phyloP scores from a whole-genome alignment of 2,888 invertebrate genomes.

The Ferdinandea cuprea region DNA sequence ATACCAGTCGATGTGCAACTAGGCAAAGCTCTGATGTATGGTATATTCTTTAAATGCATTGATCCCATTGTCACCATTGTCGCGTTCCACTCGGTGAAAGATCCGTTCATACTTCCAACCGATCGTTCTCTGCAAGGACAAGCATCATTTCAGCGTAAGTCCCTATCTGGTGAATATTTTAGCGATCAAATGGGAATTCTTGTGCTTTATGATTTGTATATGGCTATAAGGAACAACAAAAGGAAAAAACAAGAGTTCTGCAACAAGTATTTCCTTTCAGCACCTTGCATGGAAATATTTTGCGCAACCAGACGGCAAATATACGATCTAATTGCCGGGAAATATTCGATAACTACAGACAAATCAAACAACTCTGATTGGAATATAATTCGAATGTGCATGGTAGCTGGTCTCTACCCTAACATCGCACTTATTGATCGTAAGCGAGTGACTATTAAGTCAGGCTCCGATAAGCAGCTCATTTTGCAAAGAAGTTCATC shows the following conservation, averaged over 20 bases:
- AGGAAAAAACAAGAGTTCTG: conserved; percentile 76
- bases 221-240: conserved; percentile 84
- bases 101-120: conserved; percentile 90
- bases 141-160: conserved; percentile 86
- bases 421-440: conserved; percentile 91
- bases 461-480: conserved; percentile 85
- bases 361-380: conserved; percentile 85
- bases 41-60: conserved; percentile 94
- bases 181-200: conserved; percentile 96
- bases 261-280: conserved; percentile 76
- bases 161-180: conserved; percentile 89
- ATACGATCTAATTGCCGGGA: conserved; percentile 89
- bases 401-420: conserved; percentile 95
- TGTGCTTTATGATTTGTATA: conserved; percentile 90
- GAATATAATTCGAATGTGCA: conserved; percentile 95
- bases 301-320: conserved; percentile 92
- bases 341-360: conserved; percentile 87
- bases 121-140: conserved; percentile 86
- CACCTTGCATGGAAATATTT: conserved; percentile 94
- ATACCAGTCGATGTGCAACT: conserved; percentile 95
- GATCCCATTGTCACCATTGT: conserved; percentile 96
- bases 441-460: conserved; percentile 85
- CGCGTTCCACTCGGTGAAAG: conserved; percentile 90
- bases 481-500: conserved; percentile 86
- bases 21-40: conserved; percentile 95